Evolutionary conservation across 2,113 vertebrate genomes (phyloP), one percentile per base, ranked within the genome.

Genomic region (Phyllostomus hastatus): DNA sequence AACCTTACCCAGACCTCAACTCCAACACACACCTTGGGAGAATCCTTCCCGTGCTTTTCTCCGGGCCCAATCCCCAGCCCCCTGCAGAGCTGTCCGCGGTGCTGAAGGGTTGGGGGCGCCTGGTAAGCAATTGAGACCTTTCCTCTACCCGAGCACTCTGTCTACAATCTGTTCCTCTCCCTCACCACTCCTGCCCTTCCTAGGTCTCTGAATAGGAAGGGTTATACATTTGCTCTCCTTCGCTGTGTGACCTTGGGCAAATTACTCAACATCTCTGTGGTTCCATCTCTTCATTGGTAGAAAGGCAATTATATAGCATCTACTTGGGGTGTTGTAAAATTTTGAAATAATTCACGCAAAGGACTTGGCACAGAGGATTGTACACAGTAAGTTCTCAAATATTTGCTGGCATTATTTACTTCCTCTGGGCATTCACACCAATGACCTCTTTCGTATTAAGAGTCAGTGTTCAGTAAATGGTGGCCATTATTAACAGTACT

Each of bases 231-330:
- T 57, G 69, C 70, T 79, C 48, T 81, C 64, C 57, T 20, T 76
- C 72, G 52, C 66, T 75, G 38, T 69, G 91, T 85, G 78, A 87
- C 88, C 93, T 83, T 83, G 82, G 84, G 22, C 52, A 72, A 96
- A 50, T 75, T 59, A 73, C 48, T 88, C 72, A 59, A 28, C 50
- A 52, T 73, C 86, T 91, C 66, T 95, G 48, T 57, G 54, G 52
- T 46, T 86, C 61, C 43, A 38, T 69, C 15, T 35, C 31, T 41
- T 87, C 43, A 80, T 7, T 54, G 11, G 28, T 16, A 66, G 43
- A 46, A 89, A 64, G 70, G 26, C 33, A 2, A 7, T 31, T 31
- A 43, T 6, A 66, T 8, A 66, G 57, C 50, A 59, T 75, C 50
- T 91, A 82, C 31, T 50, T 59, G 31, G 20, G 33, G 12, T 72